Conservation (phyloP, 2,797 vertebrate species). For the Pangasius krempfi region DNA sequence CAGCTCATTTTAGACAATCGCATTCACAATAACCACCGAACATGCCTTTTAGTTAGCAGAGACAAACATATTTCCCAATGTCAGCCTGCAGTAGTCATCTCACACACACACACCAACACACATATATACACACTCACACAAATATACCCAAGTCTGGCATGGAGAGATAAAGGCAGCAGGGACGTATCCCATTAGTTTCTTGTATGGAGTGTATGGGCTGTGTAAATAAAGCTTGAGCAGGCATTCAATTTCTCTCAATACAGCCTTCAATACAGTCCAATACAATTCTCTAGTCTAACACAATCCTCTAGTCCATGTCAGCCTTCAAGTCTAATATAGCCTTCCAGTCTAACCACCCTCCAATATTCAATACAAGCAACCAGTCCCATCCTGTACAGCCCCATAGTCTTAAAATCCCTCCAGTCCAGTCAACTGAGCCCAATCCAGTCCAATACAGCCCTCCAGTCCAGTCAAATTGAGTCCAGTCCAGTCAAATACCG, state of each 20-base stretch:
- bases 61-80: constrained; percentile 38
- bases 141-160: constrained; percentile 30
- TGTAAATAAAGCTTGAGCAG: constrained; percentile 35
- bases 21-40: constrained; percentile 23
- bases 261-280: not conserved
- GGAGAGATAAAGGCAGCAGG: constrained; percentile 47
- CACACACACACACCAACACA: constrained; percentile 14
- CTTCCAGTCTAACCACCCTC: not conserved
- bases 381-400: not conserved
- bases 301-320: not conserved
- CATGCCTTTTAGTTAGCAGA: constrained; percentile 41
- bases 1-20: constrained; percentile 3
- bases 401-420: not conserved
- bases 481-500: not conserved
- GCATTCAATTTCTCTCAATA: constrained; percentile 18
- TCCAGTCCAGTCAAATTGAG: not conserved
- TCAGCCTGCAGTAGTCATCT: constrained; percentile 25
- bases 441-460: not conserved
- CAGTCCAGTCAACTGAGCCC: not conserved
- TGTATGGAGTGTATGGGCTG: constrained; percentile 22
- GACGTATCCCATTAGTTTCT: constrained; percentile 42
- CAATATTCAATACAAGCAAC: not conserved
- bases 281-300: not conserved
- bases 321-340: not conserved
- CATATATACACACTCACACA: constrained; percentile 8